A percentile compares a stretch with the other conserved stretches of the same genome.
phyloP scores from a whole-genome alignment of 1,140 invertebrate genomes.

The Conus betulinus region DNA sequence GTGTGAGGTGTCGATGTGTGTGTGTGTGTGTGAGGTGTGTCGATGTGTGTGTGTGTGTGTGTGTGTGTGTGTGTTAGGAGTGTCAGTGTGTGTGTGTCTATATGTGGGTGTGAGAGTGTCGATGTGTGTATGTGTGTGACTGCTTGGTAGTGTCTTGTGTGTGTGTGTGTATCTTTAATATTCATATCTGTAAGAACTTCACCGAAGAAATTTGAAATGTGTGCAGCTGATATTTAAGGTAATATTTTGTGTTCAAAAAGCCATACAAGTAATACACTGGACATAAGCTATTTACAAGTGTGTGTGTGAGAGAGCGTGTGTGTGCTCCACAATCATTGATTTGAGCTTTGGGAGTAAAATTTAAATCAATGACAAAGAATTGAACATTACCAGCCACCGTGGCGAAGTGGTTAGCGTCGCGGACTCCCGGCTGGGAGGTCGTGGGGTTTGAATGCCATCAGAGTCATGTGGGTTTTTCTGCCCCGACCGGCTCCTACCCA shows the following conservation, averaged over 20 bases:
- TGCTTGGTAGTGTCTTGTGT: neutral
- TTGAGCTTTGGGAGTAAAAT: neutral
- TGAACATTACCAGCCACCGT: too few species aligned
- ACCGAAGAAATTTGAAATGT: neutral
- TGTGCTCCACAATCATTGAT: neutral
- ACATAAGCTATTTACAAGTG: too few species aligned
- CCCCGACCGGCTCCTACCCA: too few species aligned
- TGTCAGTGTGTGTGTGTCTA: too few species aligned
- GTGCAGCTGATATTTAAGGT: too few species aligned
- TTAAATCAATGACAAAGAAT: neutral
- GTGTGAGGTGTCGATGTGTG: neutral
- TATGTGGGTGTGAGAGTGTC: neutral
- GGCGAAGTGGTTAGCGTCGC: too few species aligned
- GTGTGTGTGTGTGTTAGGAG: neutral
- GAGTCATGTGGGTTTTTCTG: too few species aligned
- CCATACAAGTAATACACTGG: too few species aligned
- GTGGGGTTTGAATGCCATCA: too few species aligned
- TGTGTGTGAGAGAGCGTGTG: too few species aligned
- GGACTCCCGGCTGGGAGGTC: too few species aligned
- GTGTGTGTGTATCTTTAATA: neutral
- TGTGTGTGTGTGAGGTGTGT: neutral
- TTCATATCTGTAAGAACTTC: neutral
- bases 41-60: neutral
- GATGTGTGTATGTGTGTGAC: neutral
- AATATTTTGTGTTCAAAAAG: too few species aligned